Conservation (phyloP, 2,113 vertebrate species). For the Jaculus jaculus region DNA sequence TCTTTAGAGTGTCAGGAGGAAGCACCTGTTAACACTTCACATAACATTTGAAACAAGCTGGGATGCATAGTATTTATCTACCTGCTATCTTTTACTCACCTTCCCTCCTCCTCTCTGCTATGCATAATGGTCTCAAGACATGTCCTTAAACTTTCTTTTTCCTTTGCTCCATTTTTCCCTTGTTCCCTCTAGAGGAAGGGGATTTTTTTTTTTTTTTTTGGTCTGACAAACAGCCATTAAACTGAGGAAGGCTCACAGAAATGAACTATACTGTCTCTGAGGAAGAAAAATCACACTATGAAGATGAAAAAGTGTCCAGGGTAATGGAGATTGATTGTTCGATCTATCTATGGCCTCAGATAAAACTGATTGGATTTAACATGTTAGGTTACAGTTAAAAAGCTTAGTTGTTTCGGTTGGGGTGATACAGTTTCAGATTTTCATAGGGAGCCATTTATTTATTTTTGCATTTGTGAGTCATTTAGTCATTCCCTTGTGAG, state of each 20-base stretch:
- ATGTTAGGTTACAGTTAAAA: constrained; percentile 84
- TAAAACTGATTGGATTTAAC: constrained; percentile 85
- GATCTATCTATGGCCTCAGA: constrained; percentile 81
- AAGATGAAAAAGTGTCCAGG: constrained; percentile 67
- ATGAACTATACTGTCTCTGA: constrained; percentile 83
- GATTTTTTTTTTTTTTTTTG: background rate
- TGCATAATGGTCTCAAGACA: constrained; percentile 36
- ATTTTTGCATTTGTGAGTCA: constrained; percentile 88
- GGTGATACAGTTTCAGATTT: constrained; percentile 83
- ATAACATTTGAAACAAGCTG: constrained; percentile 55
- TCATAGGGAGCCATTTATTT: constrained; percentile 86
- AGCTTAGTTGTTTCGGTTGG: constrained; percentile 78
- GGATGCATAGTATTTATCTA: constrained; percentile 37
- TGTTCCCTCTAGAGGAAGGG: constrained; percentile 67
- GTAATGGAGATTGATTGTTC: constrained; percentile 85
- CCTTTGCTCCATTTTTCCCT: constrained; percentile 8
- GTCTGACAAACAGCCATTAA: constrained; percentile 79
- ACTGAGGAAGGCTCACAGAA: constrained; percentile 82
- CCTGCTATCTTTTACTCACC: constrained; percentile 42
- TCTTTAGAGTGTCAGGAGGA: constrained; percentile 78
- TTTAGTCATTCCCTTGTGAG: constrained; percentile 86
- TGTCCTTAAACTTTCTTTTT: background rate
- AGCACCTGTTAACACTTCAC: constrained; percentile 73
- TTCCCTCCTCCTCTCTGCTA: background rate
- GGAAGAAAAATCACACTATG: constrained; percentile 83